A percentile compares a stretch with the other conserved stretches of the same genome.
Conservation (phyloP, 2,888 invertebrate species). For the Acanthosepion pharaonis region DNA sequence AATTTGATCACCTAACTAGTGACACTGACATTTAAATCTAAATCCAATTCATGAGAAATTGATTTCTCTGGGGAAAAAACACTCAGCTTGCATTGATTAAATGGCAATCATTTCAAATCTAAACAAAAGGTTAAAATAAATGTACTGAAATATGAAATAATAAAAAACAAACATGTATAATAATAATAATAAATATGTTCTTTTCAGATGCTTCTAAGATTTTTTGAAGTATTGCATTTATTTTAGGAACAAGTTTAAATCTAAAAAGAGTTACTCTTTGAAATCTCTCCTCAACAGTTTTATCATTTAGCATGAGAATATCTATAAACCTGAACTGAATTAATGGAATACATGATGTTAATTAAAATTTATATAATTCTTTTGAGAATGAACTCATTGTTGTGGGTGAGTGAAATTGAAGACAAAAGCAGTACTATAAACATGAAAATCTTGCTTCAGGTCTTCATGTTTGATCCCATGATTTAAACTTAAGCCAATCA, state of each 20-base stretch:
- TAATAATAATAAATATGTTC: too few relatives aligned
- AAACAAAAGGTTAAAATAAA: too few relatives aligned
- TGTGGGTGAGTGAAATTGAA: neutral
- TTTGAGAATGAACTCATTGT: neutral
- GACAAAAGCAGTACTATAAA: neutral
- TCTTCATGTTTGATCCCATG: neutral
- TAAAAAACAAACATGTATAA: too few relatives aligned
- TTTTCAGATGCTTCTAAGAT: too few relatives aligned
- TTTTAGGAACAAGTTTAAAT: neutral
- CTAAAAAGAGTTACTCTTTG: neutral
- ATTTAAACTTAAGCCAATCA: neutral
- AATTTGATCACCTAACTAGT: too few relatives aligned
- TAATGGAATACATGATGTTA: neutral
- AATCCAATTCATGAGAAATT: too few relatives aligned
- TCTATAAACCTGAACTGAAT: neutral
- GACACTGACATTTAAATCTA: too few relatives aligned
- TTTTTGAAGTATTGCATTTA: too few relatives aligned
- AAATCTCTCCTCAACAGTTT: neutral
- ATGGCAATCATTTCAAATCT: too few relatives aligned
- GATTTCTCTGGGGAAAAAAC: too few relatives aligned
- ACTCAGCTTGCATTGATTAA: too few relatives aligned
- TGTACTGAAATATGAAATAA: too few relatives aligned
- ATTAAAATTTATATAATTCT: neutral
- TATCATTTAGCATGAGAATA: neutral
- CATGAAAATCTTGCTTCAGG: neutral